Conservation (phyloP, 2,113 vertebrate species). For the Lepidothrix coronata region DNA sequence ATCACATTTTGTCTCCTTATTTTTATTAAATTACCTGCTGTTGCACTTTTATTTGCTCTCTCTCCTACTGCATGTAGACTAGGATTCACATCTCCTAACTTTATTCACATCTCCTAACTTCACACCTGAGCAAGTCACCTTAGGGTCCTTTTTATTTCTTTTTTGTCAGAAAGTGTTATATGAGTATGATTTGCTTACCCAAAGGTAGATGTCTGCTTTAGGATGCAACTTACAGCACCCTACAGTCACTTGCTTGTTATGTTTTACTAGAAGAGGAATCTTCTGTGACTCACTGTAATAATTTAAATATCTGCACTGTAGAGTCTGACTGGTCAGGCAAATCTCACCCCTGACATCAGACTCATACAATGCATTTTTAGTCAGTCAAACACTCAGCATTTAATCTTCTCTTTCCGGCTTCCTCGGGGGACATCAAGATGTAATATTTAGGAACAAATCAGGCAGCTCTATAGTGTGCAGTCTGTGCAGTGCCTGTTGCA, state of each 20-base stretch:
- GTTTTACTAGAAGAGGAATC: background rate
- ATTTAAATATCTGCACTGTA: background rate
- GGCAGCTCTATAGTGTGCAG: rapidly evolving
- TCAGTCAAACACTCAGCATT: background rate
- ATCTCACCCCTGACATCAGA: background rate
- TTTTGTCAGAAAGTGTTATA: background rate
- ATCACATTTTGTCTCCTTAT: background rate
- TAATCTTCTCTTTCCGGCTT: background rate
- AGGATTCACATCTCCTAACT: background rate
- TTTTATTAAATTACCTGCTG: background rate
- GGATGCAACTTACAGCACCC: background rate
- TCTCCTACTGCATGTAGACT: background rate
- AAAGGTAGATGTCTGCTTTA: background rate
- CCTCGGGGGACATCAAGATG: background rate
- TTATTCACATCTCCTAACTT: background rate
- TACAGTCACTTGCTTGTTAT: background rate
- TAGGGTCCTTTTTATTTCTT: background rate
- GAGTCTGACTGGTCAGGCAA: background rate
- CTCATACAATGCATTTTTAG: background rate
- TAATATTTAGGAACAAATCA: background rate
- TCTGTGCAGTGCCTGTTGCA: background rate
- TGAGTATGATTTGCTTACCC: background rate
- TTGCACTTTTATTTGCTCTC: background rate
- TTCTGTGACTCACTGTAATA: background rate
- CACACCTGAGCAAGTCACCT: background rate